phyloP scores from a whole-genome alignment of 2,888 invertebrate genomes.

The Macaria liturata region DNA sequence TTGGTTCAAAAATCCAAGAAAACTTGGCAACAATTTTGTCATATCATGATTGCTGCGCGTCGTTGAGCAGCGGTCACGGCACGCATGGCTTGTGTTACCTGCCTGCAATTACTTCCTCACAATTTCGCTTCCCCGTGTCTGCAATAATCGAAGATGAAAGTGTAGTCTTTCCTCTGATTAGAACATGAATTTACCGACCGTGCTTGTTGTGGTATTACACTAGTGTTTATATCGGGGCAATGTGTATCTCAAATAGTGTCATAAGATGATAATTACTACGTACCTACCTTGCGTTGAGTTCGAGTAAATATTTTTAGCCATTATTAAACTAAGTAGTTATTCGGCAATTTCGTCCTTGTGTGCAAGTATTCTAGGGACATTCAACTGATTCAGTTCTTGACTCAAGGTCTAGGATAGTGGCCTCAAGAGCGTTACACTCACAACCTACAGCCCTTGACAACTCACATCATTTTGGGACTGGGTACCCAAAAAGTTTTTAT shows the following conservation, averaged over 20 bases:
- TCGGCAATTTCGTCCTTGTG: constrained; percentile 38
- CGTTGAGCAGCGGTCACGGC: constrained; percentile 37
- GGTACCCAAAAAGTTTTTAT: too few relatives aligned
- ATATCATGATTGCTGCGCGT: constrained; percentile 17
- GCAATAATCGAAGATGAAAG: constrained; percentile 53
- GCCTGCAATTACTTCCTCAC: constrained; percentile 52
- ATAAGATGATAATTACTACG: too few relatives aligned
- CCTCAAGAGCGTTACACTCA: constrained; percentile 37
- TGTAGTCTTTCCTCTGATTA: constrained; percentile 26
- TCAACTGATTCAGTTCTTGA: constrained; percentile 46
- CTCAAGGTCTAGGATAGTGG: constrained; percentile 54
- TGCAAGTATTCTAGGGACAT: constrained; percentile 16
- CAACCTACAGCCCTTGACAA: constrained; percentile 32
- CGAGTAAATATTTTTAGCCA: too few relatives aligned
- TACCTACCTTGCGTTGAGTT: too few relatives aligned
- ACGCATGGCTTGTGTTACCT: constrained; percentile 44
- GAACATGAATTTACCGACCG: too few relatives aligned
- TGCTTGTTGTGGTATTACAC: too few relatives aligned
- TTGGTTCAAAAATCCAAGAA: neutral
- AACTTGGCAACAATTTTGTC: constrained; percentile 17
- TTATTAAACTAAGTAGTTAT: too few relatives aligned
- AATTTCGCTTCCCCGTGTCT: constrained; percentile 53
- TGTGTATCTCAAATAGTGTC: too few relatives aligned
- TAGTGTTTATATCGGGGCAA: too few relatives aligned
- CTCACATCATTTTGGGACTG: neutral